Evolutionary conservation across 2,797 vertebrate species (phyloP), one percentile per base, ranked within the genome.

Genomic region (Odontamblyopus rebecca): DNA sequence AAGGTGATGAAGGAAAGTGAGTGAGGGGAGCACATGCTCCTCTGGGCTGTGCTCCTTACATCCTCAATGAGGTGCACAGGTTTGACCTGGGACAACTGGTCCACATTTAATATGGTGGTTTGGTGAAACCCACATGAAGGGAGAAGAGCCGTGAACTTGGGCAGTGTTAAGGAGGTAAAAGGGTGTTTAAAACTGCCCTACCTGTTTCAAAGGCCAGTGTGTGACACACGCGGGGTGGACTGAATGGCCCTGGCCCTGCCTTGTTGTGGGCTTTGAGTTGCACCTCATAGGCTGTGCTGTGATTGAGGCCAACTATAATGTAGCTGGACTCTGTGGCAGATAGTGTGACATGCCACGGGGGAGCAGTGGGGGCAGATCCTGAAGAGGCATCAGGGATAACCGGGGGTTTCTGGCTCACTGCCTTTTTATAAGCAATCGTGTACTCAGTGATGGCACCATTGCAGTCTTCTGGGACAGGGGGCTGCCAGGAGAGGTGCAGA

Each of bases 181-280:
- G 77, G 80, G 71, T 59, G 70, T 71, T 80, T 80, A 78, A 48
- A 56, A 61, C 82, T 72, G 76, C 92, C 95, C 93, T 98, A 97
- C 96, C 97, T 97, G 96, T 96, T 88, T 98, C 96, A 91, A 96
- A 92, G 85, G 96, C 94, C 91, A 96, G 93, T 15, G 97, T 97
- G 91, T 90, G 94, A 92, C 95, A 95, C 92, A 95, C 91, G 88
- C 96, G 91, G 51, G 93, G 94, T 26, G 96, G 96, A 92, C 96
- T 96, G 94, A 95, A 96, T 16, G 96, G 97, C 81, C 96, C 97
- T 0, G 96, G 95, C 88, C 97, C 96, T 70, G 94, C 96, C 91
- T 92, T 94, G 90, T 95, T 97, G 92, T 96, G 95, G 77, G 95
- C 96, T 78, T 95, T 95, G 88, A 98, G 94, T 92, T 95, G 97